Base-by-base conservation (phyloP, 2,113 vertebrate genomes). In the Myxocyprinus asiaticus region DNA sequence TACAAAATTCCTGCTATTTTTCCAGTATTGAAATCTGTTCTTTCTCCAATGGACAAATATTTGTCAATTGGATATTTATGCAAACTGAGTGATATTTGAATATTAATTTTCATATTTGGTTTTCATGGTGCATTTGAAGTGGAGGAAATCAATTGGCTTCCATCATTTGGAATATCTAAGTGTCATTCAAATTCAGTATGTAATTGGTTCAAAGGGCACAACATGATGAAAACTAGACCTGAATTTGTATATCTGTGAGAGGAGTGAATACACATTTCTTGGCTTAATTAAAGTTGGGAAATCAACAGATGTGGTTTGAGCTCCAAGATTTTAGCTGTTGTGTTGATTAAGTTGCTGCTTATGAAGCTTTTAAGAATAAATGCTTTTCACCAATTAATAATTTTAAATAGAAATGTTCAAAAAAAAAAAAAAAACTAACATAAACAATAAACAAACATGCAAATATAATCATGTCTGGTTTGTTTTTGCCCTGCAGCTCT, bases 71-170 rank as follows among this genome's bases (percentile, higher is more conserved):
- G 55, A 75, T 67, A 48, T 81, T 66, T 67, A 76, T 76, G 47
- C 67, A 81, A 68, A 76, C 69, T 68, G 65, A 63, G 55, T 62
- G 42, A 53, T 45, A 74, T 69, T 14, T 63, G 53, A 81, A 76
- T 76, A 76, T 69, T n/a, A 62, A 74, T 48, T 44, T 47, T 44
- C 47, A 53, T 8, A 44, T 14, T 75, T 55, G 14, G 22, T 53
- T 63, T 51, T 8, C 22, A 2, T 4, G 33, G 22, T 53, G 51
- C 45, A 15, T 75, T 74, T 75, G 42, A 68, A 48, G 17, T 44
- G 6, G n/a, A 51, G 8, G 15, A 66, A 53, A 44, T 22, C 10
- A 55, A 9, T 51, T 58, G 33, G 0, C n/a, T 22, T 33, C 6
- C 47, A 55, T 69, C 15, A 63, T 76, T 11, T 17, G 7, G n/a